phyloP scores from a whole-genome alignment of 2,888 invertebrate genomes.

The Horisme vitalbata region DNA sequence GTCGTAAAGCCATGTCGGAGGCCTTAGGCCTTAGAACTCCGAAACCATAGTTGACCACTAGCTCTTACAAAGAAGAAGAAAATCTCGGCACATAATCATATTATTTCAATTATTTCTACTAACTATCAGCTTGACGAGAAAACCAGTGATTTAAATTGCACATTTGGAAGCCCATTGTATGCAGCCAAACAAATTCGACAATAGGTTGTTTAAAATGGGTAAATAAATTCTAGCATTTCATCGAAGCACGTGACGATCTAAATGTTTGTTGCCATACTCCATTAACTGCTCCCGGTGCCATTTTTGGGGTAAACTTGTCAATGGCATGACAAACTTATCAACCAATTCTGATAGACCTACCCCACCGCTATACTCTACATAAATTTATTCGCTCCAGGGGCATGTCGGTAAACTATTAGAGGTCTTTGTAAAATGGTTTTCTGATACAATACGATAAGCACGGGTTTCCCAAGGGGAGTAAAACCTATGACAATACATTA shows the following conservation, averaged over 20 bases:
- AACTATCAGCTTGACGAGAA: too few relatives aligned
- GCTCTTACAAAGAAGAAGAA: too few relatives aligned
- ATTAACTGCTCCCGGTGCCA: constrained; percentile 55
- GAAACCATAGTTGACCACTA: too few relatives aligned
- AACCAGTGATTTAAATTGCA: too few relatives aligned
- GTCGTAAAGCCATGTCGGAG: too few relatives aligned
- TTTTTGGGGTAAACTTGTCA: constrained; percentile 63
- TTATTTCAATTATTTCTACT: too few relatives aligned
- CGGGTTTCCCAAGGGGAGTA: constrained; percentile 51
- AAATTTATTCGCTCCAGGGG: constrained; percentile 1
- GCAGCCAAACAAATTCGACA: neutral
- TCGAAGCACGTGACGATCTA: constrained; percentile 54
- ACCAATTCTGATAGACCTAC: constrained; percentile 44
- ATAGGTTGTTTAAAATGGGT: neutral
- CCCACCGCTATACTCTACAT: constrained; percentile 7
- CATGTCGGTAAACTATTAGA: constrained; percentile 9
- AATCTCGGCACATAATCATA: too few relatives aligned
- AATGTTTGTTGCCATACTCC: constrained; percentile 56
- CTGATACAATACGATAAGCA: constrained; percentile 48
- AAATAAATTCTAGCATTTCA: constrained; percentile 37
- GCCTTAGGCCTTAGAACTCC: too few relatives aligned
- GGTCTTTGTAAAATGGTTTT: constrained; percentile 43
- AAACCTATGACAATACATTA: constrained; percentile 29
- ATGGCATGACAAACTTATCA: constrained; percentile 42
- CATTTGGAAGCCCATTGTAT: too few relatives aligned